Evolutionary conservation across 2,888 invertebrate species (phyloP), one percentile per base, ranked within the genome.

Genomic region (Heliconius ismenius): DNA sequence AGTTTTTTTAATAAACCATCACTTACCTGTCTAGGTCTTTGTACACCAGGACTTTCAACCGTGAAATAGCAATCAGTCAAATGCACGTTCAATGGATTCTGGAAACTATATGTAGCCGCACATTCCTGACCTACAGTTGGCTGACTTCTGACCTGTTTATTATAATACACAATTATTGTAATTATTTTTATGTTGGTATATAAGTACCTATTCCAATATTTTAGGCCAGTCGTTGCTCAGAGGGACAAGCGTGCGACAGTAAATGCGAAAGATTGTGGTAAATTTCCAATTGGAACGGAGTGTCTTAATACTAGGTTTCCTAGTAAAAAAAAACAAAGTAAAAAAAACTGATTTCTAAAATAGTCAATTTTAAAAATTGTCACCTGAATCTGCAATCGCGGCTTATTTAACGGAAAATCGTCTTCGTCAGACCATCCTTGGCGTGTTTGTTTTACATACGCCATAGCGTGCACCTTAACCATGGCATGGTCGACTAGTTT

Each of bases 371-470:
- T 11, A 3, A 39, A 24, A 6, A 67, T 7, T 49, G 24, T 74
- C 87, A 96, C 96, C 94, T 96, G 95, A 28, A 97, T 94, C 85
- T 95, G 93, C 85, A 96, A 94, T 83, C 95, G 95, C 21, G 97
- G 97, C 86, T 96, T 96, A 74, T 95, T 94, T 70, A 97, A 92
- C 28, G 95, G 95, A 90, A 96, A 96, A 84, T 97, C 96, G 81
- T 96, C 96, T 84, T 96, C 96, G 82, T 96, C 96, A 72, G 96
- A 96, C 96, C 96, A 97, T 3, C 96, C 95, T 87, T 97, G 97
- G 67, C 95, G 95, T 0, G 97, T 97, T 86, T 97, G 96, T 82
- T 95, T 94, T 2, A 97, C 96, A 80, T 95, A 95, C 4, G 96
- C 96, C 90, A 96, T 95, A n/a, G 96, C 96, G 82, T 96, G 96